Conservation (phyloP, 2,797 vertebrate species). For the Chaunax sp. region DNA sequence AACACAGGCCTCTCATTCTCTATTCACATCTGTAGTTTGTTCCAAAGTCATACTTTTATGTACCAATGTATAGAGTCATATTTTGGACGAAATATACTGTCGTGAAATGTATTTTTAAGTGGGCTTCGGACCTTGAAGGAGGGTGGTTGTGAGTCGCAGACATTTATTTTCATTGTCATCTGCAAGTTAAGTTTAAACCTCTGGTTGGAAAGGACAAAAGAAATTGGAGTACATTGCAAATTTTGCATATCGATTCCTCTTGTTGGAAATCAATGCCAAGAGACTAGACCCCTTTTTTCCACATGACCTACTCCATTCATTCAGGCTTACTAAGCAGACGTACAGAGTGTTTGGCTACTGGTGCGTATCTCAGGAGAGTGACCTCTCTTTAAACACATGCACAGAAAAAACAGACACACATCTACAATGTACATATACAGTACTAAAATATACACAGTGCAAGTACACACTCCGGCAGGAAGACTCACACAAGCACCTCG, state of each 20-base stretch:
- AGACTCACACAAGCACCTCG: slow-evolving; percentile 33
- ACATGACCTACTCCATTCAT: slow-evolving; percentile 70
- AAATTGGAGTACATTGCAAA: slow-evolving; percentile 40
- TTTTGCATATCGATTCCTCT: slow-evolving; percentile 60
- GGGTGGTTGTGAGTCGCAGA: background rate
- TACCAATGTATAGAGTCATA: background rate
- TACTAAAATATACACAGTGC: slow-evolving; percentile 25
- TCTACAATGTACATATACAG: background rate
- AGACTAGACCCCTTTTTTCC: slow-evolving; percentile 71
- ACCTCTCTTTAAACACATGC: slow-evolving; percentile 36
- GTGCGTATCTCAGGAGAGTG: slow-evolving; percentile 40
- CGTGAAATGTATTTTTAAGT: slow-evolving; percentile 5
- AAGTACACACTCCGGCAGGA: slow-evolving; percentile 15
- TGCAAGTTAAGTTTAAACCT: slow-evolving; percentile 45
- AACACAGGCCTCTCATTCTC: background rate
- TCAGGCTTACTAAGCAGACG: slow-evolving; percentile 55
- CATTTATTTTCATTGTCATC: slow-evolving; percentile 23
- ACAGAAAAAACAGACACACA: slow-evolving; percentile 19
- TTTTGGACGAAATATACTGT: slow-evolving; percentile 16
- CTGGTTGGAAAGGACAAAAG: slow-evolving; percentile 46
- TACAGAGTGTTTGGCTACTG: slow-evolving; percentile 48
- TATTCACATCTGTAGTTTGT: background rate
- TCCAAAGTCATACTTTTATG: background rate
- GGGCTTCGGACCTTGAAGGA: background rate
- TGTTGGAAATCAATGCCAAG: slow-evolving; percentile 65